Evolutionary conservation across 2,113 vertebrate species (phyloP).

Genomic region (Protobothrops flavoviridis): DNA sequence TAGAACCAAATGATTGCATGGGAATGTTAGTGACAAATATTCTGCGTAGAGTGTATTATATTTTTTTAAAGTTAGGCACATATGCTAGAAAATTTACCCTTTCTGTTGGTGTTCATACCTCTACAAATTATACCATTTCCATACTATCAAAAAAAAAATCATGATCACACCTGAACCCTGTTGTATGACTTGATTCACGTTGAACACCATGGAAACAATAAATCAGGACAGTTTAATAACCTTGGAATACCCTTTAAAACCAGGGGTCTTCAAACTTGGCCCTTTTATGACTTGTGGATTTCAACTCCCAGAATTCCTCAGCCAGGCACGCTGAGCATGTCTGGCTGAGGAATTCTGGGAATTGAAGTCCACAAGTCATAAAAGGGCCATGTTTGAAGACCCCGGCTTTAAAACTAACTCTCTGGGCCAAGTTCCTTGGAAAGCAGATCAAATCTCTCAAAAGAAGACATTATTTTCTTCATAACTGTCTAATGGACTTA

Average conservation of each 20-base stretch:
- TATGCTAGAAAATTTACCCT: not conserved
- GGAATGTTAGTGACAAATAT: not conserved
- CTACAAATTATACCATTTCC: conserved; percentile 81
- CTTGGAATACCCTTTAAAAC: not conserved
- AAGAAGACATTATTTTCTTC: conserved; percentile 24
- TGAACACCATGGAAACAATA: conserved; percentile 79
- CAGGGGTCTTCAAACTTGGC: too few relatives aligned
- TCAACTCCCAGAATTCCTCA: too few relatives aligned
- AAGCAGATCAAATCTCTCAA: conserved; percentile 33
- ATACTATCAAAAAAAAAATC: conserved; percentile 79
- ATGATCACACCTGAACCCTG: conserved; percentile 72
- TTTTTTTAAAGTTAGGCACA: not conserved
- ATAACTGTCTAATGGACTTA: conserved; percentile 35
- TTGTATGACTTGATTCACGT: conserved; percentile 70
- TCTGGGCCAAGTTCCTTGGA: conserved; percentile 42
- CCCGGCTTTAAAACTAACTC: not conserved
- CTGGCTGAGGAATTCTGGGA: too few relatives aligned
- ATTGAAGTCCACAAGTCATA: too few relatives aligned
- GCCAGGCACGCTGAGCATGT: too few relatives aligned
- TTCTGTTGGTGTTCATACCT: conserved; percentile 68
- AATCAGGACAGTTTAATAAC: conserved; percentile 67
- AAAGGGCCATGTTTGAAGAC: too few relatives aligned
- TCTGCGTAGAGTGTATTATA: not conserved
- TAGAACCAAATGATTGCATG: not conserved
- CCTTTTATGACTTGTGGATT: too few relatives aligned